Conservation (phyloP, 2,797 vertebrate genomes). For the Takifugu ocellatus region DNA sequence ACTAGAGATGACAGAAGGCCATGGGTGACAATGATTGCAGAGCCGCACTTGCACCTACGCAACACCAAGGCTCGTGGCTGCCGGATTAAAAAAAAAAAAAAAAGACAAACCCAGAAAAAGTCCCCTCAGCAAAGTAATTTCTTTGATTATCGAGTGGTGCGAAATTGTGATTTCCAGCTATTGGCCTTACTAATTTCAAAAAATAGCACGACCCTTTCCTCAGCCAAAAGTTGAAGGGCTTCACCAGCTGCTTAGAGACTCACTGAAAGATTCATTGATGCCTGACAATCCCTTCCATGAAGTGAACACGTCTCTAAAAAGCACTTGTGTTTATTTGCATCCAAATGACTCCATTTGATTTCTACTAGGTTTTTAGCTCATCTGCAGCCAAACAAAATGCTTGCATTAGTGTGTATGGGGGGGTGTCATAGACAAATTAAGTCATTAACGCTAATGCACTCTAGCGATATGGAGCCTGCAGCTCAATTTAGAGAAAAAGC, state of each 20-base stretch:
- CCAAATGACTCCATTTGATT: conserved; percentile 44
- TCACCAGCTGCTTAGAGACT: conserved; percentile 7
- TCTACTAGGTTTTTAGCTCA: conserved; percentile 54
- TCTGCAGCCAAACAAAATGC: conserved; percentile 54
- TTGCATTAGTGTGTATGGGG: conserved; percentile 3
- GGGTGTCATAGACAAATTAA: conserved; percentile 73
- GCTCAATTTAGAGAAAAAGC: conserved; percentile 63
- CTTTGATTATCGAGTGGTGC: conserved; percentile 69
- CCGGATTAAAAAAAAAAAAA: conserved; percentile 31
- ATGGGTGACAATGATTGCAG: conserved; percentile 60
- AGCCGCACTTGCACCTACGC: conserved; percentile 7
- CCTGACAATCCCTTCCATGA: neutral
- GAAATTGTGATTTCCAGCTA: conserved; percentile 62
- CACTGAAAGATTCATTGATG: conserved; percentile 5
- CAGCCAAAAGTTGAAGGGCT: conserved; percentile 22
- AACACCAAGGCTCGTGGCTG: conserved; percentile 12
- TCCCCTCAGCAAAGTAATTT: conserved; percentile 37
- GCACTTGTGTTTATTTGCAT: conserved; percentile 34
- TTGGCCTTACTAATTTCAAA: conserved; percentile 58
- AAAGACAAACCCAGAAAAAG: conserved; percentile 5
- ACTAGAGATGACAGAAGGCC: conserved; percentile 56
- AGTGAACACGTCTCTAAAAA: conserved; percentile 19
- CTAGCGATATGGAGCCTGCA: conserved; percentile 53
- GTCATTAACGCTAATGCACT: conserved; percentile 70
- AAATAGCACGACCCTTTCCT: conserved; percentile 45